A percentile compares a stretch with the other conserved stretches of the same genome.
Conservation (phyloP, 2,888 invertebrate genomes). For the Brachypterus glaber region DNA sequence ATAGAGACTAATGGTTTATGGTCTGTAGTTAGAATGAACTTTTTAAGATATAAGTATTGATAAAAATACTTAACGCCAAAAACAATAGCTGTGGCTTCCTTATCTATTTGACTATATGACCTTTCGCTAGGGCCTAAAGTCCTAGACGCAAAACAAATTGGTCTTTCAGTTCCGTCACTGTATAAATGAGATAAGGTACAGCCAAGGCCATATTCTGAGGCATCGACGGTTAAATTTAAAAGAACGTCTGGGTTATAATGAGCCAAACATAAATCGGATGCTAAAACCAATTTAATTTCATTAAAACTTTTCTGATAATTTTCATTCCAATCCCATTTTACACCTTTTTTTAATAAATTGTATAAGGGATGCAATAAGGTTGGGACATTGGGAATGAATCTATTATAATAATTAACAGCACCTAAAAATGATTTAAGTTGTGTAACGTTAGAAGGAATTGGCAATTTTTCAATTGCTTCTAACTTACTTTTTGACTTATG, state of each 20-base stretch:
- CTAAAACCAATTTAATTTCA: conserved; percentile 15
- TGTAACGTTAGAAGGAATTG: neutral
- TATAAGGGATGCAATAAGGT: conserved; percentile 1
- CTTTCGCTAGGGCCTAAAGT: conserved; percentile 14
- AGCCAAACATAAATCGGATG: conserved; percentile 15
- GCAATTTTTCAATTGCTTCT: conserved; percentile 1
- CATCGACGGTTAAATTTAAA: conserved; percentile 10
- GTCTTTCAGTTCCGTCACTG: conserved; percentile 14
- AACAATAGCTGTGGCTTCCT: conserved; percentile 13
- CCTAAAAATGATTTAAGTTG: conserved; percentile 4
- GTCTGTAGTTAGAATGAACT: conserved; percentile 14
- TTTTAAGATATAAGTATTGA: conserved; percentile 7
- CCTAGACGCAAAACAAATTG: conserved; percentile 16
- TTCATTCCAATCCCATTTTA: neutral
- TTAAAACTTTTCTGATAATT: neutral
- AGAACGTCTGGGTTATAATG: conserved; percentile 18
- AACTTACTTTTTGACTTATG: neutral
- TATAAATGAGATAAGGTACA: conserved; percentile 12
- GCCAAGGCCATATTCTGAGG: conserved; percentile 9
- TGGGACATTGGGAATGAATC: conserved; percentile 3
- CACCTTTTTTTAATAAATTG: conserved; percentile 4
- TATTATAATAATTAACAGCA: conserved; percentile 2
- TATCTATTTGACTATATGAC: conserved; percentile 14
- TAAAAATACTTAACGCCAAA: conserved; percentile 9
- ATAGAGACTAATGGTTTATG: conserved; percentile 14